phyloP scores from a whole-genome alignment of 2,113 vertebrate species.

The Corydoras maculifer region DNA sequence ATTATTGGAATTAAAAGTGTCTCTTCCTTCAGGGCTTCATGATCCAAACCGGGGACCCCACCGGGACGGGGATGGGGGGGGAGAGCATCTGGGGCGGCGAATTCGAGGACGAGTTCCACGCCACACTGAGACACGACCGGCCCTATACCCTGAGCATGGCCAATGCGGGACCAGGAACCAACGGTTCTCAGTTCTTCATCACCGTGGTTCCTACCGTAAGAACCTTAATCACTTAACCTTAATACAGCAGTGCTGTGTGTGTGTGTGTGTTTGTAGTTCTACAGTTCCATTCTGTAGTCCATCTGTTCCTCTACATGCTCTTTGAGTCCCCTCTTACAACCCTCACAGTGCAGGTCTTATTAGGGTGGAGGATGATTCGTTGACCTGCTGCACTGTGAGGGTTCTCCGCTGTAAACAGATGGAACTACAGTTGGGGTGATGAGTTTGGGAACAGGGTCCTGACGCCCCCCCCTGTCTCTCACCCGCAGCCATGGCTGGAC shows the following conservation, averaged over 20 bases:
- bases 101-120: conserved; percentile 97
- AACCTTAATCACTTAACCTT: conserved; percentile 5
- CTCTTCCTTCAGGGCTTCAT: conserved; percentile 80
- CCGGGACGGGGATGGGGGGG: conserved; percentile 95
- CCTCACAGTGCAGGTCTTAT: too few relatives aligned
- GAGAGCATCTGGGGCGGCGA: conserved; percentile 99
- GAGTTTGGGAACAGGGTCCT: background rate
- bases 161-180: conserved; percentile 87
- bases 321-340: too few relatives aligned
- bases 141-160: conserved; percentile 98
- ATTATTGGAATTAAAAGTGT: background rate
- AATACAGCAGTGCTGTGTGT: too few relatives aligned
- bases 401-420: too few relatives aligned
- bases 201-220: conserved; percentile 96
- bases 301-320: too few relatives aligned
- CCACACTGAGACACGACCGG: conserved; percentile 91
- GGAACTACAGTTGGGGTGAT: background rate
- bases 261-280: too few relatives aligned
- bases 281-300: too few relatives aligned
- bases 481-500: conserved; percentile 87
- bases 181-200: conserved; percentile 95
- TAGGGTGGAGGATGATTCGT: too few relatives aligned
- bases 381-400: too few relatives aligned
- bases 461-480: background rate
- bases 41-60: conserved; percentile 98